These are phyloP conservation scores for Timema cristinae DNA, from an alignment of 2,888 invertebrate genomes.

Conservation along the genomic window DNA sequence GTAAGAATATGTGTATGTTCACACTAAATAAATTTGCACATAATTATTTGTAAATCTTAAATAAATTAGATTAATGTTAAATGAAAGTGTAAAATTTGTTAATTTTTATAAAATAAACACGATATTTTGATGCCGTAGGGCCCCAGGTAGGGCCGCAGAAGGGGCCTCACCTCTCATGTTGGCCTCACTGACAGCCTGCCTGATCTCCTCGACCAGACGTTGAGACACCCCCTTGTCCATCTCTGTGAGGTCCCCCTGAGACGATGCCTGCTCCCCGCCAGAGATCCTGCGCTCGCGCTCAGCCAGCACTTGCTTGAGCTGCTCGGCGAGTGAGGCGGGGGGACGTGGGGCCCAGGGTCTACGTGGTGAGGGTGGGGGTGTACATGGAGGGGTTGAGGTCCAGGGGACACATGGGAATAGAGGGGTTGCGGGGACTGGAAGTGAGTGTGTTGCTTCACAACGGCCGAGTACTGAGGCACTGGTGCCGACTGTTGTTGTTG, in stretches of 20 bases:
- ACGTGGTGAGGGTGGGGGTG: conserved; percentile 18
- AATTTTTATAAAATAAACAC: too few relatives aligned
- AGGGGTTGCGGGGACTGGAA: neutral
- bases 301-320: conserved; percentile 80
- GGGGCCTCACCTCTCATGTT: conserved; percentile 69
- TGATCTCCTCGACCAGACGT: conserved; percentile 80
- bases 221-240: conserved; percentile 64
- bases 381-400: conserved; percentile 25
- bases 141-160: neutral
- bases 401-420: conserved; percentile 39
- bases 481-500: conserved; percentile 18
- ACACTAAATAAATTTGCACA: too few relatives aligned
- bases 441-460: conserved; percentile 19
- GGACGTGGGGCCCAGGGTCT: conserved; percentile 55
- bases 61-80: neutral
- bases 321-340: conserved; percentile 77
- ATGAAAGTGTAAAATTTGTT: neutral
- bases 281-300: conserved; percentile 72
- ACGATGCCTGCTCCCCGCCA: conserved; percentile 33
- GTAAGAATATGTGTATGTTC: too few relatives aligned
- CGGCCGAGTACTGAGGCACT: neutral
- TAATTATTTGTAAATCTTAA: too few relatives aligned
- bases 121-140: too few relatives aligned
- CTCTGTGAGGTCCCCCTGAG: conserved; percentile 54
- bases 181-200: conserved; percentile 83